A percentile compares a stretch with the other conserved stretches of the same genome.
Evolutionary conservation across 2,113 vertebrate species (phyloP).

Genomic region (Dascyllus trimaculatus): DNA sequence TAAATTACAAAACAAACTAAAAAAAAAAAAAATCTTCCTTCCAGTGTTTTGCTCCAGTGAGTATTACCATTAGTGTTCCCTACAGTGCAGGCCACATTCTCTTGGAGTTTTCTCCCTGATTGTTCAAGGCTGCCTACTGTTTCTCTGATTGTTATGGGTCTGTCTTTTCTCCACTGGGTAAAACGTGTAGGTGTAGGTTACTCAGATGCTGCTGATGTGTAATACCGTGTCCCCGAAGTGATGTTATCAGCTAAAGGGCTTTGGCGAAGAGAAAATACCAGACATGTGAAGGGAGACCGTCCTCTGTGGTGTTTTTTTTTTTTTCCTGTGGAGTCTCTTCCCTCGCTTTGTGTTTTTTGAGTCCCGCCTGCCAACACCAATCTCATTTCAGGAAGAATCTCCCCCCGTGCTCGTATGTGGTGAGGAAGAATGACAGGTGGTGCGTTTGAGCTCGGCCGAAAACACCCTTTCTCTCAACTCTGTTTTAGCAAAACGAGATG

Average conservation of each 20-base stretch:
- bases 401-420: not conserved
- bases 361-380: conserved; percentile 13
- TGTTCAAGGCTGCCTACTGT: conserved; percentile 25
- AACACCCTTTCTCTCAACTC: conserved; percentile 22
- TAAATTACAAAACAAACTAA: conserved; percentile 26
- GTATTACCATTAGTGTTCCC: conserved; percentile 52
- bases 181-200: conserved; percentile 50
- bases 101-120: conserved; percentile 14
- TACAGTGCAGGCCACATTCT: conserved; percentile 25
- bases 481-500: conserved; percentile 58
- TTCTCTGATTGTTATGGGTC: conserved; percentile 42
- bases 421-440: conserved; percentile 22
- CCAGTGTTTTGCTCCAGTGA: conserved; percentile 50
- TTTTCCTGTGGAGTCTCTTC: not conserved
- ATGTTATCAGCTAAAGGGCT: conserved; percentile 42
- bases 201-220: conserved; percentile 42
- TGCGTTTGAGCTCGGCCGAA: conserved; percentile 38
- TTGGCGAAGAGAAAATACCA: conserved; percentile 25
- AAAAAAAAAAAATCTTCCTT: conserved; percentile 18
- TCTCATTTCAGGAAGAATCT: conserved; percentile 43
- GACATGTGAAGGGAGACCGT: not conserved
- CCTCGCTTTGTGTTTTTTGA: conserved; percentile 12
- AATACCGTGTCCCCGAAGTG: conserved; percentile 66
- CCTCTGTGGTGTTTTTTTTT: not conserved
- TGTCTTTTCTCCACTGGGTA: conserved; percentile 36